Base-by-base conservation (phyloP, 2,888 invertebrate species). In the Drosophila nigritarsus region DNA sequence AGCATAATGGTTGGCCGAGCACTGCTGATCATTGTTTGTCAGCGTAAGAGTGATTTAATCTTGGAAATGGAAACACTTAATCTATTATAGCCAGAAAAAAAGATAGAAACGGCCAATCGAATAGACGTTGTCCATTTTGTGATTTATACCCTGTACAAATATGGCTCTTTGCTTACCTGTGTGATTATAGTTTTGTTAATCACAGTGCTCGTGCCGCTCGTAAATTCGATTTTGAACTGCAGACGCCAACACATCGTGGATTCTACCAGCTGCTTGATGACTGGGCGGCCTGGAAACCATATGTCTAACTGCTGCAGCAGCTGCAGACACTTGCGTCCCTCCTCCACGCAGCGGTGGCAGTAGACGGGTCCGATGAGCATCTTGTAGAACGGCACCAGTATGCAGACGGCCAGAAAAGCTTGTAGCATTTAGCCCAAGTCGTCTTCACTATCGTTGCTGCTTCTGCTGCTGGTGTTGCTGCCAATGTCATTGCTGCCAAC, bases 301-400 rank as follows among this genome's bases (percentile, higher is more conserved):
- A 71, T 80, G 65, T 92, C 91, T 59, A 90, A 65, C 51, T 88
- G 78, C 55, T 87, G 87, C 42, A 92, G 77, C 20, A 87, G 70
- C 8, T 80, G 87, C 20, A 92, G 75, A 63, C 92, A 92, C 36
- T 73, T 83, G 20, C 78, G 69, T 1, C 85, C 91, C 80, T 92
- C 92, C 1, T 61, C 61, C 24, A 91, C 74, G 3, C 90, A 78
- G 13, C 66, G 74, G 18, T 83, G 79, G 54, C 90, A 87, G 63
- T 91, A 91, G 34, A 91, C 65, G 2, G 92, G 92, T 0, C 77
- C 82, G 9, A 90, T 81, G 42, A 91, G 65, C 75, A 92, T 89
- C 69, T 91, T 92, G 62, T 91, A 91, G 15, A 86, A 71, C 0
- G 91, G 89, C 50, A 86, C 65, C 54, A 86, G 18, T 80, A 92